Percentiles rank a stretch among this genome's conserved stretches.
phyloP scores from a whole-genome alignment of 2,113 vertebrate species.

The Neolamprologus devosi region DNA sequence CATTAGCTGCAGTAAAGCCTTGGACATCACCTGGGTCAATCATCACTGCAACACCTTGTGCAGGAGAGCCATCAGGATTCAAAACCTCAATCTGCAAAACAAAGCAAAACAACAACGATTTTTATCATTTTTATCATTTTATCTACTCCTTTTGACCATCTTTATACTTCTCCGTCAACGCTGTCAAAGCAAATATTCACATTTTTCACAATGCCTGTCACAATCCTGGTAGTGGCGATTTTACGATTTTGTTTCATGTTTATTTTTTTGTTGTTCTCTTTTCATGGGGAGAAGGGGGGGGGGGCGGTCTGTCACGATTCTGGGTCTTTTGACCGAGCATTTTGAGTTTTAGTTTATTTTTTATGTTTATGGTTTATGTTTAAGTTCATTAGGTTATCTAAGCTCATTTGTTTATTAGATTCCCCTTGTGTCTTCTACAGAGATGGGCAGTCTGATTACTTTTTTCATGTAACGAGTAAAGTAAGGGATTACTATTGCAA shows the following conservation, averaged over 20 bases:
- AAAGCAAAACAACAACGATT: not conserved
- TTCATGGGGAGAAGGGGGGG: not conserved
- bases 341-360: too few relatives aligned
- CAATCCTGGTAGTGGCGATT: not conserved
- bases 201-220: not conserved
- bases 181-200: not conserved
- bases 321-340: too few relatives aligned
- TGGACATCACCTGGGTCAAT: not conserved
- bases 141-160: not conserved
- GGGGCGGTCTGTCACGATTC: too few relatives aligned
- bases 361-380: not conserved
- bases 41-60: slow-evolving; percentile 34
- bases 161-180: not conserved
- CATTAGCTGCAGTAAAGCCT: slow-evolving; percentile 21
- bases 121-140: not conserved
- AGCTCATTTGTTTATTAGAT: not conserved
- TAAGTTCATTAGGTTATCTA: not conserved
- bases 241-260: not conserved
- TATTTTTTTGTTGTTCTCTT: not conserved
- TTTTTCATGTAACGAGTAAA: too few relatives aligned
- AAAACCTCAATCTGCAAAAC: slow-evolving; percentile 64
- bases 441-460: too few relatives aligned
- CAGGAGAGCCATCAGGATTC: slow-evolving; percentile 72
- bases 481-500: too few relatives aligned
- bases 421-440: not conserved